Base-by-base conservation (phyloP, 2,888 invertebrate species). In the Diabrotica balteata region DNA sequence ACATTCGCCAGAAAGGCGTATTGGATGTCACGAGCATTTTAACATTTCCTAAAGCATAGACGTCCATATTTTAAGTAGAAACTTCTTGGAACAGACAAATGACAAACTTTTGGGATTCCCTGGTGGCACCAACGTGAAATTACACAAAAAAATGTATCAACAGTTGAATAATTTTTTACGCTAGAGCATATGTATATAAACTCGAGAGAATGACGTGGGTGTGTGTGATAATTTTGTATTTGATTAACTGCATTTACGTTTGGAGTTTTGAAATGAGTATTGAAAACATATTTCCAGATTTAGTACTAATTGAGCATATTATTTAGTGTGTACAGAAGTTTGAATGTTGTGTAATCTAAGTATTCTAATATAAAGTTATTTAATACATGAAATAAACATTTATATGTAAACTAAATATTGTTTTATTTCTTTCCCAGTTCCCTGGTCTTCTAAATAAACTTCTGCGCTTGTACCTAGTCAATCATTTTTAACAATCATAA, bases 161-260 rank as follows among this genome's bases (percentile, higher is more conserved):
- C 53, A 47, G 52, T 66, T 60, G 67, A 63, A 51, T 67, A 70
- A 69, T 66, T 75, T 75, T 74, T 75, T 70, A 74, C 73, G 71
- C 73, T 73, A 75, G 60, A 66, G 72, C 70, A 72, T 73, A 73
- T 75, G 73, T 74, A 74, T 69, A 74, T 73, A 72, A 72, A 74
- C 65, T 66, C 66, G 73, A 60, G 63, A 69, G 71, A 63, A 65
- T 69, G 73, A 61, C 64, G 63, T 63, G 59, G 66, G 69, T 61
- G 70, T 63, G 68, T 67, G 72, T 70, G 72, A 69, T 72, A 69
- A 55, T 63, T 32, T 68, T 68, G 58, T 63, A 66, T 66, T 69
- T 66, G 53, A 68, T 64, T 67, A 66, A 60, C 49, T 64, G 61
- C 69, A 59, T 61, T 69, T 73, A 69, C 68, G 69, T 72, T 73